Conservation (phyloP, 2,797 vertebrate species). For the Rhodeus uyekii region DNA sequence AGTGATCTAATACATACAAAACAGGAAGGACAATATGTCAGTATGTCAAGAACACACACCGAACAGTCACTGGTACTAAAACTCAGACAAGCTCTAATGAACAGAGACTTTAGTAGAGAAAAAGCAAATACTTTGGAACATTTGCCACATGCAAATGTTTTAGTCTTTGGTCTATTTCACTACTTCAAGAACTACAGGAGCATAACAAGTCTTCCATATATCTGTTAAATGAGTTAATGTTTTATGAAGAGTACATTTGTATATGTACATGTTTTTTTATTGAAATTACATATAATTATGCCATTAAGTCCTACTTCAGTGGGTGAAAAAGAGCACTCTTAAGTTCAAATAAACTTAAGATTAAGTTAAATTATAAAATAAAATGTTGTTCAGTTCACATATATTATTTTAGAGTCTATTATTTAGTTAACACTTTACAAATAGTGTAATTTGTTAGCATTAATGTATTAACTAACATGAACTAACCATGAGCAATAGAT, state of each 20-base stretch:
- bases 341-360: too few relatives aligned
- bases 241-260: background rate
- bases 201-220: background rate
- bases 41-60: background rate
- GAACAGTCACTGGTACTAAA: slow-evolving; percentile 10
- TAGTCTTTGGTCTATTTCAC: background rate
- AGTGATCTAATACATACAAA: slow-evolving; percentile 33
- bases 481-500: too few relatives aligned
- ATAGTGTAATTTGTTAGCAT: too few relatives aligned
- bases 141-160: background rate
- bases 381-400: too few relatives aligned
- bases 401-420: too few relatives aligned
- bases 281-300: too few relatives aligned
- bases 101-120: background rate
- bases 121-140: background rate
- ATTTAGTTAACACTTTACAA: too few relatives aligned
- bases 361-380: too few relatives aligned
- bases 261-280: too few relatives aligned
- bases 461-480: too few relatives aligned
- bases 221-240: background rate
- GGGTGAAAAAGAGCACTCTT: too few relatives aligned
- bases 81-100: background rate
- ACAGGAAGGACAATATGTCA: slow-evolving; percentile 20
- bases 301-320: too few relatives aligned
- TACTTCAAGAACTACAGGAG: background rate